Evolutionary conservation across 2,888 invertebrate genomes (phyloP).

Genomic region (Holacanthella duospinosa): DNA sequence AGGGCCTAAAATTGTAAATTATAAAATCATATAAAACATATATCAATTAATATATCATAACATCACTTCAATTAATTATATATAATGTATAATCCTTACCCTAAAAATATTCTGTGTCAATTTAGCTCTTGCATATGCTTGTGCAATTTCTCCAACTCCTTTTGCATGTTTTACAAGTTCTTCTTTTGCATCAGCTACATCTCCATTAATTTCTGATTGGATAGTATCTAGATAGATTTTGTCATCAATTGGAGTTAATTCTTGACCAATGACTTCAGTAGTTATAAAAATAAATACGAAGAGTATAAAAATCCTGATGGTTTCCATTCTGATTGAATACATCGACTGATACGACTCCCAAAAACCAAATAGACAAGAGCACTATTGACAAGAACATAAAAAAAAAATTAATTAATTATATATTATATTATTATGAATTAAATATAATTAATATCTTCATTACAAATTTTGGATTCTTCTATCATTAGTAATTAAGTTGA

Average conservation of each 20-base stretch:
- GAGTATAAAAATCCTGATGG: not conserved
- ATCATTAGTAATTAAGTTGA: too few species aligned
- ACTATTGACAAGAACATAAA: too few species aligned
- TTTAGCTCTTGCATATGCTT: slow-evolving; percentile 29
- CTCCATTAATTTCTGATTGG: slow-evolving; percentile 16
- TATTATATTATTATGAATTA: too few species aligned
- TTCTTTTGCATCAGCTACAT: slow-evolving; percentile 18
- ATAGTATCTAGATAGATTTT: slow-evolving; percentile 25
- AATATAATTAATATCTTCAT: too few species aligned
- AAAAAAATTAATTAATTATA: too few species aligned
- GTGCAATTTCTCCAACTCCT: slow-evolving; percentile 23
- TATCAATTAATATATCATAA: not conserved
- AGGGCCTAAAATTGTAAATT: slow-evolving; percentile 26
- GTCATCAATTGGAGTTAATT: slow-evolving; percentile 17
- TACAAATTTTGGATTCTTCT: too few species aligned
- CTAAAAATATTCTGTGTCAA: slow-evolving; percentile 33
- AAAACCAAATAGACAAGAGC: too few species aligned
- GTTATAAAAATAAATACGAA: not conserved
- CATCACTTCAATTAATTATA: too few species aligned
- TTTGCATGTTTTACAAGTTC: slow-evolving; percentile 26
- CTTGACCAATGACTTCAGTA: not conserved
- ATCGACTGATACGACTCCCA: not conserved
- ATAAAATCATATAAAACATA: not conserved
- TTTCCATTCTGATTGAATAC: not conserved
- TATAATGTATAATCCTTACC: slow-evolving; percentile 15